Base-by-base conservation (phyloP, 2,797 vertebrate genomes). In the Myripristis murdjan region DNA sequence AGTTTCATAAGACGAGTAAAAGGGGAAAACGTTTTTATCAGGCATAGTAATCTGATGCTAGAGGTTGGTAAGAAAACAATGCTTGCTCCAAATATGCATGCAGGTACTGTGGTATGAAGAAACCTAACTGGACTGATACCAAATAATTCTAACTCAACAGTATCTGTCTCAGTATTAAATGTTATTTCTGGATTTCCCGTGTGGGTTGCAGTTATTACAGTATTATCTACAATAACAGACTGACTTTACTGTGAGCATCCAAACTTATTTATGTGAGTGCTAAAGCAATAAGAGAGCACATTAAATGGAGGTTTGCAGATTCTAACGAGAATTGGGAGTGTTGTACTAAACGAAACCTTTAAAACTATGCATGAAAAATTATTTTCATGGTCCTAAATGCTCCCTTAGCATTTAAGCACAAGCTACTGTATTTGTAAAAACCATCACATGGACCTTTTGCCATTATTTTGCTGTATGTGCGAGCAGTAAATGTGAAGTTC, bases 41-140 rank as follows among this genome's bases (percentile, higher is more conserved):
- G 94, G 95, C 98, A 99, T 96, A 97, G 97, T 97, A 97, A 98
- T 96, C 96, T 98, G 94, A 99, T 99, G 97, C 97, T 99, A 95
- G 97, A 99, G 98, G 97, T 99, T 97, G 94, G 97, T 99, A 96
- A 88, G 75, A 85, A 82, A 71, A 81, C 48, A 15, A 44, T 3
- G 90, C 86, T 81, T 87, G 79, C 62, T 47, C 79, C 70, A 81
- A 70, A 73, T 47, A 18, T 67, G 92, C 91, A 91, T 90, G 90
- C 63, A 71, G 63, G 66, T 72, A 51, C 67, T 81, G 54, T 69
- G 55, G 23, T 77, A 44, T 73, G 48, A 80, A 24, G 55, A 80
- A 37, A 39, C 62, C 54, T 70, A 58, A 84, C 66, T 20, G 43
- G 33, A 43, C 20, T 61, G 28, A 43, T 64, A 28, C 57, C 14